Evolutionary conservation across 2,888 invertebrate species (phyloP).

Genomic region (Sinelater perroti): DNA sequence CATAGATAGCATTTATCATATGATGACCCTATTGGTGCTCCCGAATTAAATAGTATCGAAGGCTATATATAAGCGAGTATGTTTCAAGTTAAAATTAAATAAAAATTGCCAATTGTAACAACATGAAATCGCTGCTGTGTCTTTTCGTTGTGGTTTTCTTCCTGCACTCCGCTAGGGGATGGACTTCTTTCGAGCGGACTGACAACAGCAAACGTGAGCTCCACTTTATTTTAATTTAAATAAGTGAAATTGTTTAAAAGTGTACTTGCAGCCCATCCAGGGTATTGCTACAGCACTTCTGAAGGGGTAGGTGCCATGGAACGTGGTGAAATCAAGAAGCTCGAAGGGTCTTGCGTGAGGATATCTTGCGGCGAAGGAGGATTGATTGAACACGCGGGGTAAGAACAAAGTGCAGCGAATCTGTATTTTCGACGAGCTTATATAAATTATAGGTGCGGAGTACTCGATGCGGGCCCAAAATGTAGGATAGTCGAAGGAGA

Average conservation of each 20-base stretch:
- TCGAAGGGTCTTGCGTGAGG: neutral
- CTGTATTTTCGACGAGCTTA: too few species aligned
- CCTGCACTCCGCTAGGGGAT: too few species aligned
- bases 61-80: too few species aligned
- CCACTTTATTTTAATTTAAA: neutral
- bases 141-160: too few species aligned
- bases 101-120: too few species aligned
- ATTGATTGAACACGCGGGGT: neutral
- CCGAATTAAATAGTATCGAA: too few species aligned
- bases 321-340: neutral
- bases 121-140: too few species aligned
- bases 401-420: too few species aligned
- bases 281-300: constrained; percentile 3
- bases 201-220: constrained; percentile 1
- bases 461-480: neutral
- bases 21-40: too few species aligned
- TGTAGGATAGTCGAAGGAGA: neutral
- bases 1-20: too few species aligned
- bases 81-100: too few species aligned
- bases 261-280: constrained; percentile 1
- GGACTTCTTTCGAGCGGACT: constrained; percentile 4
- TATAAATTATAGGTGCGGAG: neutral
- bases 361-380: neutral
- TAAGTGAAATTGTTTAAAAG: neutral
- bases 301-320: constrained; percentile 9